Percentiles rank a stretch among this genome's conserved stretches.
phyloP scores from a whole-genome alignment of 64 coral and sea anemone genomes.

The Actinia equina region DNA sequence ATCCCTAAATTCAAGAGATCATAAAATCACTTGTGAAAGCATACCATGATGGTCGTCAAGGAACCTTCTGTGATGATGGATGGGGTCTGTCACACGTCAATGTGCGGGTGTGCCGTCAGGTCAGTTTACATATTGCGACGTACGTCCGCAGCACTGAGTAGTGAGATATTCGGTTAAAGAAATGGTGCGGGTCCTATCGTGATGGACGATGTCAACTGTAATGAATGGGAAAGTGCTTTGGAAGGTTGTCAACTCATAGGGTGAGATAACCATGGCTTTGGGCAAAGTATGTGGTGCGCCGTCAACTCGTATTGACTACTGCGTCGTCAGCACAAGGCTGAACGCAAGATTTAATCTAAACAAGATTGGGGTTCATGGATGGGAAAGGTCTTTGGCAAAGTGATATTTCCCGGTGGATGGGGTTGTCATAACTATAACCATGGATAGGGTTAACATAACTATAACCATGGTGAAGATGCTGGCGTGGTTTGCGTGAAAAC shows the following conservation, averaged over 20 bases:
- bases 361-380: too few relatives aligned
- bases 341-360: too few relatives aligned
- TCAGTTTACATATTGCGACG: conserved; percentile 23
- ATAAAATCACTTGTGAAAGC: conserved; percentile 21
- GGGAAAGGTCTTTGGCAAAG: too few relatives aligned
- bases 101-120: conserved; percentile 21
- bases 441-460: too few relatives aligned
- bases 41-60: conserved; percentile 3
- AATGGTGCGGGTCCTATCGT: conserved; percentile 4
- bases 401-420: too few relatives aligned
- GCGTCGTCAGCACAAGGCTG: too few relatives aligned
- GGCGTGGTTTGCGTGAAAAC: too few relatives aligned
- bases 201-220: conserved; percentile 38
- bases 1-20: too few relatives aligned
- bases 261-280: conserved; percentile 36
- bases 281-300: too few relatives aligned
- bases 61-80: conserved; percentile 48
- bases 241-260: conserved; percentile 4
- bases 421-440: not conserved
- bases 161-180: conserved; percentile 27
- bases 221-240: conserved; percentile 24
- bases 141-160: not conserved
- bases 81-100: conserved; percentile 25
- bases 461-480: conserved; percentile 28
- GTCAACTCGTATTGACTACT: too few relatives aligned